Evolutionary conservation across 2,888 invertebrate genomes (phyloP), one percentile per base, ranked within the genome.

Genomic region (Lamellibrachia columna): DNA sequence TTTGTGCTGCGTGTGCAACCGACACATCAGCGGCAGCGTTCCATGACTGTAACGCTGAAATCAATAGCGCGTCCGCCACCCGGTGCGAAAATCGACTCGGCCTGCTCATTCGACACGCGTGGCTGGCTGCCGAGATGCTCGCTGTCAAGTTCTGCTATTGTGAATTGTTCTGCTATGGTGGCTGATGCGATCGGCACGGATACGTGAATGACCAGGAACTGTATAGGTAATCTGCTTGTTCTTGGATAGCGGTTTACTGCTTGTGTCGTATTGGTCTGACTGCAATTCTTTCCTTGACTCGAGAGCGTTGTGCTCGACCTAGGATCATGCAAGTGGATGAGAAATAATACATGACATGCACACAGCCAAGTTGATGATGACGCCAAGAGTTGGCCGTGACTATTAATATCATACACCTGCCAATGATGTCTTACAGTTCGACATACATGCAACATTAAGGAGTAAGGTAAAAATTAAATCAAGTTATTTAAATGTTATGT

Each of bases 131-230:
- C 6, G 75, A 75, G 75, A 75, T 75, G 22, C 75, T 75, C 75
- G 3, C 75, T 3, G 75, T 22, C n/a, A n/a, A 75, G 75, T 75
- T 75, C 75, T 75, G 75, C 75, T 75, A 75, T 75, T 75, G 75
- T 75, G 22, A 75, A 22, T 22, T 75, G 75, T 75, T 75, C n/a
- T 75, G 22, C 75, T 22, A 22, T n/a, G 75, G 1, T 15, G 75
- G 75, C 75, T 75, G 75, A 75, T n/a, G 75, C n/a, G 75, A 75
- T 22, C 75, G 75, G 75, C 75, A 75, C 15, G 75, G 75, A 75
- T 75, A 75, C n/a, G 22, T 75, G 75, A 22, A 75, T 75, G 22
- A 75, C 75, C 15, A 22, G 75, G 15, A n/a, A 75, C 22, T 75
- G 75, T 75, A 6, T 75, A 75, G 75, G 15, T 75, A 75, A 75